These are phyloP conservation scores for Motacilla tschutschensis DNA, from an alignment of 2,113 vertebrate genomes.

Conservation along the genomic window DNA sequence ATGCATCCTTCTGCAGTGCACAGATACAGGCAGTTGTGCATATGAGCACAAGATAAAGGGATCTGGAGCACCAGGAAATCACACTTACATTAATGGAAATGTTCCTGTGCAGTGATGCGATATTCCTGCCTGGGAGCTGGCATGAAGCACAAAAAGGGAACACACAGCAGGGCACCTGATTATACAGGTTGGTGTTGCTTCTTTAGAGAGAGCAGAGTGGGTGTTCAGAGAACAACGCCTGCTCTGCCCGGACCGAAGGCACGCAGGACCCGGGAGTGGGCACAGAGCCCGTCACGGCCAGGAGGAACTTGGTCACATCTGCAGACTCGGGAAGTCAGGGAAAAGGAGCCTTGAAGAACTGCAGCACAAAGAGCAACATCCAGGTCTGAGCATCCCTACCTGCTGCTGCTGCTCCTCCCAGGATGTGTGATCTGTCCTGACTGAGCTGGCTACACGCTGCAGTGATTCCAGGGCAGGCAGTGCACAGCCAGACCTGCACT, in stretches of 20 bases:
- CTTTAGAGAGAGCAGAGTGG: neutral
- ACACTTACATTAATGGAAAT: neutral
- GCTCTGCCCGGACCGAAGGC: neutral
- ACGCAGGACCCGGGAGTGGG: neutral
- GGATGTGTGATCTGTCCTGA: neutral
- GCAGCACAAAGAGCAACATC: neutral
- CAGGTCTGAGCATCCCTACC: neutral
- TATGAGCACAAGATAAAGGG: neutral
- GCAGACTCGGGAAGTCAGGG: neutral
- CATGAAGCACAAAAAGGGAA: neutral
- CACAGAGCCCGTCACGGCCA: fast-evolving
- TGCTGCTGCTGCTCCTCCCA: neutral
- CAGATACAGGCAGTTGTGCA: slow-evolving; percentile 17
- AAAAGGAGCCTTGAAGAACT: neutral
- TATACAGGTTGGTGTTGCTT: neutral
- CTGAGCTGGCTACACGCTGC: neutral
- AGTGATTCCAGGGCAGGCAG: neutral
- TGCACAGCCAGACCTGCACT: neutral
- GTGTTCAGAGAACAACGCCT: fast-evolving
- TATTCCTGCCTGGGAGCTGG: neutral
- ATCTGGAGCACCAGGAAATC: slow-evolving; percentile 2
- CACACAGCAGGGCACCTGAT: neutral
- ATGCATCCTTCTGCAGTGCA: neutral
- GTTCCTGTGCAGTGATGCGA: neutral
- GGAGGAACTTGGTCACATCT: neutral